Percentiles rank a stretch among this genome's conserved stretches.
These are phyloP conservation scores for Drosophila obscura DNA, from an alignment of 1,140 invertebrate genomes.

Conservation along the genomic window DNA sequence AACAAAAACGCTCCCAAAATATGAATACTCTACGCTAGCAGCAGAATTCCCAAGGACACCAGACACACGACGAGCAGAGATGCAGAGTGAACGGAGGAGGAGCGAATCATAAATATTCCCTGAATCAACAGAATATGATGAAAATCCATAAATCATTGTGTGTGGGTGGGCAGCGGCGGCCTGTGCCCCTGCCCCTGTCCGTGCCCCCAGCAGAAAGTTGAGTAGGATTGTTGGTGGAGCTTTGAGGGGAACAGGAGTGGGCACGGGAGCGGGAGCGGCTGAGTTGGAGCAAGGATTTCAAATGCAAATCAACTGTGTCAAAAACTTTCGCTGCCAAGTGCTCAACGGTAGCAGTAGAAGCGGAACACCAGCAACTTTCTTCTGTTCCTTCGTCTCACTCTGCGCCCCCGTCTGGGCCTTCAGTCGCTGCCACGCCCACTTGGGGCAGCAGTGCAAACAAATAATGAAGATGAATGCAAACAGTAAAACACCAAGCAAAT, in stretches of 20 bases:
- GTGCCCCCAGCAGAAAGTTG: conserved; percentile 3
- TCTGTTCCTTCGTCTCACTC: neutral
- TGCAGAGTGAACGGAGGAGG: conserved; percentile 13
- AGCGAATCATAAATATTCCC: conserved; percentile 79
- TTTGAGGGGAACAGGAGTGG: neutral
- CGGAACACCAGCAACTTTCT: conserved; percentile 50
- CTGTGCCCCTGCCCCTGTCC: no score
- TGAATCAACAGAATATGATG: conserved; percentile 83
- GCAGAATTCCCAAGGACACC: conserved; percentile 46
- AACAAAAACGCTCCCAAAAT: conserved; percentile 46
- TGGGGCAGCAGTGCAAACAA: conserved; percentile 66
- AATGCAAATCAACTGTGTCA: conserved; percentile 81
- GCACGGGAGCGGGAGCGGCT: neutral
- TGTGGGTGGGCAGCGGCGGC: neutral
- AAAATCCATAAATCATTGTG: conserved; percentile 83
- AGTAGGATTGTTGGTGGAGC: neutral
- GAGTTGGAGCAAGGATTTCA: conserved; percentile 68
- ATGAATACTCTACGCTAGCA: conserved; percentile 16
- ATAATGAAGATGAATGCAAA: conserved; percentile 82
- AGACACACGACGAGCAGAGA: neutral
- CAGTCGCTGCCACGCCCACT: conserved; percentile 37
- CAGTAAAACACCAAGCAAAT: conserved; percentile 77
- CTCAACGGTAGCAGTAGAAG: conserved; percentile 43
- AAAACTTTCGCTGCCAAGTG: conserved; percentile 75
- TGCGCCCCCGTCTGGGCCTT: conserved; percentile 6